Evolutionary conservation across 2,113 vertebrate genomes (phyloP).

Genomic region (Anolis carolinensis): DNA sequence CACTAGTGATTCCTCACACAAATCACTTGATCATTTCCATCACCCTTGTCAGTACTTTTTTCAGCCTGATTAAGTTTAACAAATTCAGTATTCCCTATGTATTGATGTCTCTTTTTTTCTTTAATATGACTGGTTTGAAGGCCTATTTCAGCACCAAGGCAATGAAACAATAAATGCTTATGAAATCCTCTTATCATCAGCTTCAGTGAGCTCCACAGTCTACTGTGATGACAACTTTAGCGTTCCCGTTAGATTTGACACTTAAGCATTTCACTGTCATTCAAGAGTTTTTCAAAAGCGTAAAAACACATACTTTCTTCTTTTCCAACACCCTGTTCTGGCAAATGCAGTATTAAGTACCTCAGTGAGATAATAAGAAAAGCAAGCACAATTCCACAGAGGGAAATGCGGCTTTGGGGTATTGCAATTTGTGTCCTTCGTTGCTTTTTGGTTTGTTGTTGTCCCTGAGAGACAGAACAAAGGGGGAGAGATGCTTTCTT

Average conservation of each 20-base stretch:
- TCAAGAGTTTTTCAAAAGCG: constrained; percentile 35
- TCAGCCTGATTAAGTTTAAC: not conserved
- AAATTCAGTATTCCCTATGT: not conserved
- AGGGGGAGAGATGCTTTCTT: no score
- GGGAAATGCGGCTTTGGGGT: no score
- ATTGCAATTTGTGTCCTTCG: no score
- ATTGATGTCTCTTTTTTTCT: not conserved
- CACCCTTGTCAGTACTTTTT: not conserved
- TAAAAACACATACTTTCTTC: constrained; percentile 29
- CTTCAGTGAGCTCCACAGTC: constrained; percentile 21
- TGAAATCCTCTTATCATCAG: constrained; percentile 29
- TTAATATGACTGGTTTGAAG: no score
- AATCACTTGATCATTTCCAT: not conserved
- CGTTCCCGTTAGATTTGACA: constrained; percentile 39
- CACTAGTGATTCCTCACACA: not conserved
- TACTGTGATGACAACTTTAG: constrained; percentile 23
- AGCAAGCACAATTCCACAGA: no score
- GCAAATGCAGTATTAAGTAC: constrained; percentile 20
- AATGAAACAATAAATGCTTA: constrained; percentile 18
- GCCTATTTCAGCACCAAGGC: not conserved
- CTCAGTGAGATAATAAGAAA: constrained; percentile 14
- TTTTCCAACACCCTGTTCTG: constrained; percentile 37
- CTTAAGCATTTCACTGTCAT: constrained; percentile 16
- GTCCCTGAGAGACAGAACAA: no score
- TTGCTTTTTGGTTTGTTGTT: no score